Evolutionary conservation across 2,797 vertebrate genomes (phyloP), one percentile per base, ranked within the genome.

Genomic region (Lateolabrax maculatus): DNA sequence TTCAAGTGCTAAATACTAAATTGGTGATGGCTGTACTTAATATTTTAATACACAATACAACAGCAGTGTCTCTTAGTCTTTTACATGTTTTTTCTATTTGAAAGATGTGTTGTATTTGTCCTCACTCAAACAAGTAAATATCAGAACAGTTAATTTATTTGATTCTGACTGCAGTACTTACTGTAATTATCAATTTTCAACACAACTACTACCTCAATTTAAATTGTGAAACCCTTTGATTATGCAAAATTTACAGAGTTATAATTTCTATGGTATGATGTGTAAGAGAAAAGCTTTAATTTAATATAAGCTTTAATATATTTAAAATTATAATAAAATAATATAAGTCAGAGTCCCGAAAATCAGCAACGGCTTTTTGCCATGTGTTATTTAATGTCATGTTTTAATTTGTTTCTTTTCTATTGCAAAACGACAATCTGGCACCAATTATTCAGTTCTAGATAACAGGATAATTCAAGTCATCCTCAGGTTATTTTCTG

Each of bases 61-160:
- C 25, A 16, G 11, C 21, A 21, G 21, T 57, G 12, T 43, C 2
- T 51, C 7, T 15, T 7, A 9, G 1, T 55, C 13, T 23, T 13
- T 23, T n/a, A 9, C 25, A 3, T 48, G 4, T 15, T 25, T 23
- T 25, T 37, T 63, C 11, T 3, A 23, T 5, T 23, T 41, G 2
- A 34, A n/a, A 65, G 6, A n/a, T 5, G 11, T 29, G 27, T 19
- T 39, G 5, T 41, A 49, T 73, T 70, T 81, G 23, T 65, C 12
- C 1, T 29, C 58, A 19, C 15, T 29, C 18, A 68, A 72, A 70
- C 39, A 71, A 46, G 1, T 29, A 29, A 18, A 68, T 46, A 56
- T 23, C 9, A 27, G 37, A n/a, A n/a, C n/a, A n/a, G n/a, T n/a
- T 29, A 3, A 39, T 48, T 29, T 5, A 18, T 60, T n/a, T 61